Percentiles rank a stretch among this genome's conserved stretches.
phyloP scores from a whole-genome alignment of 2,113 vertebrate genomes.

The Dromas ardeola region DNA sequence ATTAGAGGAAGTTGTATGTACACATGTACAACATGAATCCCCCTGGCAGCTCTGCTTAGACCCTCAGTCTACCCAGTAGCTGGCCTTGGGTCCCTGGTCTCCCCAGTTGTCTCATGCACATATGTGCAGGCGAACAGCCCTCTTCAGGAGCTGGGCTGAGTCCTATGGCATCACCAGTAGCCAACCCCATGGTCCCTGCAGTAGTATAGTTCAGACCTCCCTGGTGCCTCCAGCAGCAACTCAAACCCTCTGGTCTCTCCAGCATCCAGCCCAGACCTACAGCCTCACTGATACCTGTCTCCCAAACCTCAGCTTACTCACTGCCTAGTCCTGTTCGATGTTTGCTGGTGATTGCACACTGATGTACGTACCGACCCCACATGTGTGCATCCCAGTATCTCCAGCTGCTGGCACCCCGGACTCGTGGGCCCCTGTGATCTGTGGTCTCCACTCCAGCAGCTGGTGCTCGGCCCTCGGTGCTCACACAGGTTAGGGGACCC shows the following conservation, averaged over 20 bases:
- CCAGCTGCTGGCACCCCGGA: background rate
- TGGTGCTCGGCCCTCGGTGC: background rate
- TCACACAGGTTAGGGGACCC: background rate
- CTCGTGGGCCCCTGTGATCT: accelerated
- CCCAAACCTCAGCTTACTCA: background rate
- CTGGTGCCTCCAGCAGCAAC: too few relatives aligned
- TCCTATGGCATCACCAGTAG: background rate
- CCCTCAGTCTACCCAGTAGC: background rate
- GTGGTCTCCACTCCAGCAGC: background rate
- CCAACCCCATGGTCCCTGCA: background rate
- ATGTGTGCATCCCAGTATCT: background rate
- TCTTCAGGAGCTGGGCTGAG: too few relatives aligned
- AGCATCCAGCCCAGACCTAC: background rate
- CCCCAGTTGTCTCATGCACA: background rate
- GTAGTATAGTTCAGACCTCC: too few relatives aligned
- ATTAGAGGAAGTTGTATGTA: background rate
- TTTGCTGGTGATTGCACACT: background rate
- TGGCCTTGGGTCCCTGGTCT: background rate
- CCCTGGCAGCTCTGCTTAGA: background rate
- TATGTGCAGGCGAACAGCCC: too few relatives aligned
- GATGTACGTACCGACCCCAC: background rate
- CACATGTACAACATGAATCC: background rate
- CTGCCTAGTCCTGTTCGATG: too few relatives aligned
- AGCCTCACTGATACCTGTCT: background rate
- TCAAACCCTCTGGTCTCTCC: background rate